These are phyloP conservation scores for Thalpophila matura DNA, from an alignment of 2,888 invertebrate species.

Conservation along the genomic window DNA sequence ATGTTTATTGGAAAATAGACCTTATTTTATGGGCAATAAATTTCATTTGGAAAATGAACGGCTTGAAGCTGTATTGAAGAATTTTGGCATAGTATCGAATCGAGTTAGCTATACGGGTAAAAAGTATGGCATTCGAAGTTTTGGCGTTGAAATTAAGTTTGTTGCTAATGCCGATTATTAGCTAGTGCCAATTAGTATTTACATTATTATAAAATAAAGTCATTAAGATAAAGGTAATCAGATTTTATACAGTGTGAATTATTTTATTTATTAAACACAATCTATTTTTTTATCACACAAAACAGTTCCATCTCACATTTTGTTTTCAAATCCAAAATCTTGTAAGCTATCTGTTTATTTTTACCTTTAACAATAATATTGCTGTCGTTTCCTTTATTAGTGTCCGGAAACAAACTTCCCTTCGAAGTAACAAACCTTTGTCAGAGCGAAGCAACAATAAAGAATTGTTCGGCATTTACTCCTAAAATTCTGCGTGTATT, in stretches of 20 bases:
- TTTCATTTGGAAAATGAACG: slow-evolving; percentile 18
- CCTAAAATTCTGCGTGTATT: slow-evolving; percentile 17
- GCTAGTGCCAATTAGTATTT: no score
- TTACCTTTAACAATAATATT: slow-evolving; percentile 35
- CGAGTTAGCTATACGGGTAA: slow-evolving; percentile 1
- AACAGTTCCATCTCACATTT: background rate
- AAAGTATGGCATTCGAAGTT: slow-evolving; percentile 12
- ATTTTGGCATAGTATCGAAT: slow-evolving; percentile 27
- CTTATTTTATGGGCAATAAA: slow-evolving; percentile 24
- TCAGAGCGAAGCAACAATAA: slow-evolving; percentile 38
- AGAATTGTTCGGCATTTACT: slow-evolving; percentile 39
- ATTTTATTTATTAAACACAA: no score
- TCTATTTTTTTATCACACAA: background rate
- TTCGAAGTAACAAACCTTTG: slow-evolving; percentile 33
- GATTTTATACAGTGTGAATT: no score
- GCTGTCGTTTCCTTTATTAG: slow-evolving; percentile 27
- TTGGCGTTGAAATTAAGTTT: background rate
- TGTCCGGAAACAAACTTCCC: slow-evolving; percentile 34
- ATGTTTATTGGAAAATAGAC: slow-evolving; percentile 42
- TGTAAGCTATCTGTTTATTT: slow-evolving; percentile 12
- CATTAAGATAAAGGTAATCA: no score
- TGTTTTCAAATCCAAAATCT: background rate
- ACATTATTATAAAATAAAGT: no score
- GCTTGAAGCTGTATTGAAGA: slow-evolving; percentile 31
- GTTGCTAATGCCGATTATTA: background rate